These are phyloP conservation scores for Drosophila repletoides DNA, from an alignment of 1,140 invertebrate species.

Conservation along the genomic window DNA sequence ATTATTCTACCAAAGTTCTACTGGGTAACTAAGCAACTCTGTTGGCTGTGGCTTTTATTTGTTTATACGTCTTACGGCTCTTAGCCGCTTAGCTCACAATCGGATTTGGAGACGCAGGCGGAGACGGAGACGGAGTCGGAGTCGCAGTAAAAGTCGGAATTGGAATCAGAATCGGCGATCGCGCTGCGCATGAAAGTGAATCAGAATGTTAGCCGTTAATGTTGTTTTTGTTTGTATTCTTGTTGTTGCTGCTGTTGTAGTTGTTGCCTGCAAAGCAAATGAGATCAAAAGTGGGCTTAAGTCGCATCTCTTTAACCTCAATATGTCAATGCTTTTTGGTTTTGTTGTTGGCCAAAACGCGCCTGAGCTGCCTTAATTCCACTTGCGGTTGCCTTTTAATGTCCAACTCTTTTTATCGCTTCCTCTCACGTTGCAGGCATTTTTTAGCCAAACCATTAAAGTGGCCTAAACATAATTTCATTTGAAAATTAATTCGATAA, in stretches of 20 bases:
- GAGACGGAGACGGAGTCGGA: too few species aligned
- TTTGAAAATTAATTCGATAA: too few species aligned
- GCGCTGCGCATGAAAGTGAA: constrained; percentile 75
- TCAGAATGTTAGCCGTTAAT: constrained; percentile 59
- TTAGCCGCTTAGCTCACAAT: constrained; percentile 36
- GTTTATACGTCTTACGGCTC: constrained; percentile 25
- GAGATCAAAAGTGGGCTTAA: constrained; percentile 77
- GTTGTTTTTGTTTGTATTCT: constrained; percentile 20
- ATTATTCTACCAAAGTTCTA: too few species aligned
- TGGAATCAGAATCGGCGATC: constrained; percentile 53
- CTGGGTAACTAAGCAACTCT: too few species aligned
- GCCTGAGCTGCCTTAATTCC: constrained; percentile 12
- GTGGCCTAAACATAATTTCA: not conserved
- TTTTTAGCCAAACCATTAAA: constrained; percentile 6
- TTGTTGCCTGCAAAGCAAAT: constrained; percentile 66
- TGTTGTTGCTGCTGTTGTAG: constrained; percentile 18
- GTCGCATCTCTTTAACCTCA: constrained; percentile 76
- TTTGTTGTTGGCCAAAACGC: constrained; percentile 41
- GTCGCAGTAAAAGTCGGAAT: constrained; percentile 3
- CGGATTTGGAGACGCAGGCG: too few species aligned
- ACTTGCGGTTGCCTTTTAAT: constrained; percentile 10
- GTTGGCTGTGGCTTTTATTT: constrained; percentile 34
- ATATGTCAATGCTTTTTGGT: constrained; percentile 57
- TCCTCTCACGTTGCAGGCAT: constrained; percentile 2
- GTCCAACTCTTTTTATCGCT: not conserved